Base-by-base conservation (phyloP, 2,797 vertebrate species). In the Typhlichthys eigenmanni region DNA sequence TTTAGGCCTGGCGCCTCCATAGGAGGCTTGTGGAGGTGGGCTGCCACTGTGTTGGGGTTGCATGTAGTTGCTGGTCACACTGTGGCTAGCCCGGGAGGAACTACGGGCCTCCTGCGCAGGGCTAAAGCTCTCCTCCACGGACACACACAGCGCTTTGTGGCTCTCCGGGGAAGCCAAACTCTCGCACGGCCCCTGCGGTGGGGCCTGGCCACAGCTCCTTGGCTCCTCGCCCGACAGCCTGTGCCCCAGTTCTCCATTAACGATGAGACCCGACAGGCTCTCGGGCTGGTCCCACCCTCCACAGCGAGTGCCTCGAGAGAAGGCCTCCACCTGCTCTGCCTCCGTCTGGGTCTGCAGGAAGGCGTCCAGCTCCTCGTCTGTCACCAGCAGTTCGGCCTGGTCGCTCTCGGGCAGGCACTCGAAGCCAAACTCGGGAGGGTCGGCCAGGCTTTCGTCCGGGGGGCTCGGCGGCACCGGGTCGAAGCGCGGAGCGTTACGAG, bases 281-380 rank as follows among this genome's bases (percentile, higher is more conserved):
- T 86, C 79, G 0, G 83, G 77, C 2, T 66, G 63, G 6, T 53
- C 34, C 24, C 70, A 83, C 19, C 89, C 88, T 38, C 74, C 77
- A 7, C 87, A 65, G 1, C 69, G 57, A 60, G 82, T 63, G 13
- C 78, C 71, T 5, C 38, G 71, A 6, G 74, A 71, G 16, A 62
- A 24, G 0, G 43, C 62, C 0, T 62, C 10, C 1, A 51, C 60
- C 62, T 74, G 84, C 70, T 81, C 58, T 47, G 66, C 88, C 67
- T 84, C 91, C 2, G 79, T 75, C 66, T 95, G 94, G 1, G 90
- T 91, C 79, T 85, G 93, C 59, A 98, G 88, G 85, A 98, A 98
- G 0, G 96, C 95, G 77, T 98, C 96, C 61, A 99, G 84, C 75
- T 99, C 97, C 68, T 95, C 94, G 13, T 99, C 96, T 0, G 94